Conservation (phyloP, 2,113 vertebrate genomes). For the Gobius niger region DNA sequence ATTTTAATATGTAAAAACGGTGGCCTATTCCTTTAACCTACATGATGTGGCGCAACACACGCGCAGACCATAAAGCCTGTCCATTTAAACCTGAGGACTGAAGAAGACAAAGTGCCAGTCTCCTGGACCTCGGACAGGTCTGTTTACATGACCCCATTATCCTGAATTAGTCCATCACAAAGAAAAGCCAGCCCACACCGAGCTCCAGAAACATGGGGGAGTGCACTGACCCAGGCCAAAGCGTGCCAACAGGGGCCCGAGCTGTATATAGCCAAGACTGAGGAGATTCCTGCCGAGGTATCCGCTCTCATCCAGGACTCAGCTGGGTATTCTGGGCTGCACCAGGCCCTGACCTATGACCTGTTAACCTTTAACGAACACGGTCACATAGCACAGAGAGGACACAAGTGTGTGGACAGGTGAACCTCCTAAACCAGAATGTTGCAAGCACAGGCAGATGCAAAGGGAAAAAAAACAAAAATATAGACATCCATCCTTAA, state of each 20-base stretch:
- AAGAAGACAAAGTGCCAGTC: constrained; percentile 11
- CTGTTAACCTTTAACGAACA: constrained; percentile 46
- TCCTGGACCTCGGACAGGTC: constrained; percentile 14
- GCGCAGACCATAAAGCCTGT: not conserved
- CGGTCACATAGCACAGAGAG: constrained; percentile 7
- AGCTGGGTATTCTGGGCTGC: constrained; percentile 53
- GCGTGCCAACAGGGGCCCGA: constrained; percentile 11
- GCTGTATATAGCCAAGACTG: constrained; percentile 22
- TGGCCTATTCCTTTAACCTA: too few relatives aligned
- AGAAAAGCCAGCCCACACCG: not conserved
- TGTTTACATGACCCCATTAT: constrained; percentile 27
- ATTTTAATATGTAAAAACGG: too few relatives aligned
- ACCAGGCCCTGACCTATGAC: constrained; percentile 38
- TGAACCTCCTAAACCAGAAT: not conserved
- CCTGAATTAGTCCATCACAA: constrained; percentile 6
- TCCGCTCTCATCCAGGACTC: constrained; percentile 35
- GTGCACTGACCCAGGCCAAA: not conserved
- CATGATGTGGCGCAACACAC: too few relatives aligned
- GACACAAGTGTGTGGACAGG: constrained; percentile 28
- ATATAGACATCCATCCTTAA: too few relatives aligned
- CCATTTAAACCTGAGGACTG: not conserved
- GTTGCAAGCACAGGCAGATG: not conserved
- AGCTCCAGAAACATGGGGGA: not conserved
- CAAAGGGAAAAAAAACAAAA: not conserved
- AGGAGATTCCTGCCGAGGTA: constrained; percentile 32